Evolutionary conservation across 2,113 vertebrate species (phyloP), one percentile per base, ranked within the genome.

Genomic region (Aspiorhynchus laticeps): DNA sequence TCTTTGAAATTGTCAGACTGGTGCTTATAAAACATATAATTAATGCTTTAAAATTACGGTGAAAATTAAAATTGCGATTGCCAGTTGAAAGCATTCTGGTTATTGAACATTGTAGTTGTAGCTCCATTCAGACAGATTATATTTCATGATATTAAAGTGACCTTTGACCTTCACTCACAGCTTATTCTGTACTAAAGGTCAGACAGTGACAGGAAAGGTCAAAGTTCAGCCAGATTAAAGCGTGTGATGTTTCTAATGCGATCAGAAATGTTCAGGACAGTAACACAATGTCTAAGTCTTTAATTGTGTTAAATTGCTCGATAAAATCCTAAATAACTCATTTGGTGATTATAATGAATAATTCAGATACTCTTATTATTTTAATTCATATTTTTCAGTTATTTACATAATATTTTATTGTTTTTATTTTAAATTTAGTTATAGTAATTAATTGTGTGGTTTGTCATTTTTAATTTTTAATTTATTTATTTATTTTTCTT

Each of bases 161-260:
- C 53, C 78, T 67, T 82, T 82, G 41, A 31, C 38, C 80, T 46
- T n/a, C n/a, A 5, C 0, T 26, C 56, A 67, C 17, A 31, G 38
- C 46, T 82, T 48, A 82, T 67, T 26, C 26, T 82, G 28, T 63
- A 43, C 79, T 80, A 41, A 33, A 80, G 79, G 56, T 80, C 80
- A 65, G 53, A 38, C 15, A 33, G 31, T 36, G 17, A 79, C 11
- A 53, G 31, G 48, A 36, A 33, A 33, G 77, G 77, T 80, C 51
- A 80, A 43, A 81, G 21, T 81, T 81, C 36, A 46, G 38, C 4
- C 12, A 11, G 36, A 46, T 67, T 15, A 65, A 46, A 59, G 51
- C 19, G 5, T 56, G 15, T 79, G 76, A 24, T 19, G 26, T 33
- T 17, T 36, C n/a, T 43, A 21, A 43, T 26, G 2, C 7, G 21